Base-by-base conservation (phyloP, 1,140 invertebrate genomes). In the Brachionus sp. region DNA sequence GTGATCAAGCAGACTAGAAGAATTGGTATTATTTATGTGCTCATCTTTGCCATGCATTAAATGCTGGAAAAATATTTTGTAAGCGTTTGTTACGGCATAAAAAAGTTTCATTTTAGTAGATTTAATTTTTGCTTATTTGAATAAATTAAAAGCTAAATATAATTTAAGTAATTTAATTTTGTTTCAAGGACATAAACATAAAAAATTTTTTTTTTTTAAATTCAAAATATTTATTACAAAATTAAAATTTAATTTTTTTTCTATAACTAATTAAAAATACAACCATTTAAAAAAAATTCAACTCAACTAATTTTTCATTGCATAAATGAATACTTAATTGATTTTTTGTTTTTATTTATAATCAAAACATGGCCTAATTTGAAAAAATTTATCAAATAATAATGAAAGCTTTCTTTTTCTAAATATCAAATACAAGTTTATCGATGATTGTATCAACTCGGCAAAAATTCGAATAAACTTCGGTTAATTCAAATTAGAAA, bases 41-140 rank as follows among this genome's bases (percentile, higher is more conserved):
- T 19, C 10, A 39, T 70, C 66, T 39, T 70, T 70, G 10, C 66
- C 66, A 39, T 70, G 66, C 66, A 70, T 70, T 19, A 70, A 70
- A 70, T 70, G 66, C 9, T 70, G 66, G 19, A 70, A 70, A 70
- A 70, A 70, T 10, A 39, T 39, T 70, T 70, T 19, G 16, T 70
- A 70, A 16, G 66, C 33, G 10, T n/a, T 19, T 70, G 9, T 19
- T 16, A 70, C 16, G 9, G 16, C 37, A n/a, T 39, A 4, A 7
- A 70, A 37, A 1, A 70, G 35, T 16, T 70, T 70, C 66, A 70
- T 70, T 39, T 70, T 37, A n/a, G 33, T 10, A 33, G 10, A 35
- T 16, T 66, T 35, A n/a, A n/a, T 66, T 13, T n/a, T 33, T 33
- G 3, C 0, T 12, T 33, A 3, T 2, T 33, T 6, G 29, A 66